Base-by-base conservation (phyloP, 2,888 invertebrate genomes). In the Isotomurus palustris region DNA sequence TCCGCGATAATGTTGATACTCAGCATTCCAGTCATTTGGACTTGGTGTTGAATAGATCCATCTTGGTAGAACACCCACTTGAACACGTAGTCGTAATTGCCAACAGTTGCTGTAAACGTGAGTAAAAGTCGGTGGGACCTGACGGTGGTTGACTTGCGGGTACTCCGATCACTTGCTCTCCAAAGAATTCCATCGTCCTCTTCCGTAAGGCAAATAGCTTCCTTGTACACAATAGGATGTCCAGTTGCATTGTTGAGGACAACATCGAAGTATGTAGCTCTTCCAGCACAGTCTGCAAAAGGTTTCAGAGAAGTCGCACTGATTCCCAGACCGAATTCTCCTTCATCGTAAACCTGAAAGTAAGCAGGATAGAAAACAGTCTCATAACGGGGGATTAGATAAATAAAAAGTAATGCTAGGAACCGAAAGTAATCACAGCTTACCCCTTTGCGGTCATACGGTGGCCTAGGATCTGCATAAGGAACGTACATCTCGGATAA, bases 181-280 rank as follows among this genome's bases (percentile, higher is more conserved):
- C 65, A 65, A 19, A 65, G 56, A 35, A 62, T 55, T n/a, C 64
- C 64, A 5, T 50, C 58, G 25, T 64, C 64, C 12, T 64, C 58
- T 21, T 64, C 64, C 12, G 45, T 19, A 1, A 60, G 3, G 27
- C 64, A 64, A 21, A 60, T 41, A 2, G 32, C 53, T 12, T 36
- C 43, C 2, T 27, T 24, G 4, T 21, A 36, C 19, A 14, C 22
- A 1, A 24, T 14, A 1, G 56, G 32, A n/a, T 38, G 28, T 1
- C 65, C 66, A 10, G 35, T 47, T n/a, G 52, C 38, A n/a, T 54
- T 54, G 17, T 56, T 47, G 4, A 66, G 27, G 0, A 56, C 43
- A 2, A 27, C 58, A 12, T 60, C 56, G 14, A 62, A 41, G 25
- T 54, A 56, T 3, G 53, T 29, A 22, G 45, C 45, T 12, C 44